Evolutionary conservation across 2,888 invertebrate genomes (phyloP).

Genomic region (Diaphora mendica): DNA sequence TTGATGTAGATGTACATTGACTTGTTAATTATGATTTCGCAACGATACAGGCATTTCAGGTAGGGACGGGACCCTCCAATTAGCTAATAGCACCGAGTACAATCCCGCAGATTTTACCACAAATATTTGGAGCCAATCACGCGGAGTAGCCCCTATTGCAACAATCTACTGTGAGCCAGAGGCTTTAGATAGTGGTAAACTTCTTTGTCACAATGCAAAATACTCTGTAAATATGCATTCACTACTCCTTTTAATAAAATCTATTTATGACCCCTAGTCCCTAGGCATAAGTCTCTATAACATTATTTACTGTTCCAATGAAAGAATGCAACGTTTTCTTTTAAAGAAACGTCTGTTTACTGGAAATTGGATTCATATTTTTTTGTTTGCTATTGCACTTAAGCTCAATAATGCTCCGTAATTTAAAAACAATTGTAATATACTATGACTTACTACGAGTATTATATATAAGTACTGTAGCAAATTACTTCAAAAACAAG

Average conservation of each 20-base stretch:
- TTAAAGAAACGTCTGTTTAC: neutral
- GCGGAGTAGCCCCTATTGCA: too few relatives aligned
- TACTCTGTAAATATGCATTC: neutral
- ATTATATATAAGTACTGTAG: too few relatives aligned
- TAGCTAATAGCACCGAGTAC: too few relatives aligned
- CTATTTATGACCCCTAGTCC: neutral
- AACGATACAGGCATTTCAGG: neutral
- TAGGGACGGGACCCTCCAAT: neutral
- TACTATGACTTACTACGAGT: too few relatives aligned
- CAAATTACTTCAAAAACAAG: too few relatives aligned
- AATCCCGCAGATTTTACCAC: too few relatives aligned
- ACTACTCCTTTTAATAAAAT: neutral
- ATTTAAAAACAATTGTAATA: neutral
- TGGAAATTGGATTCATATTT: neutral
- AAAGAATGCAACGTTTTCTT: neutral
- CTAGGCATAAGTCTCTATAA: neutral
- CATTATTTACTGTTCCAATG: neutral
- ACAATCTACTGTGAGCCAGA: too few relatives aligned
- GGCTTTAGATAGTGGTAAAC: too few relatives aligned
- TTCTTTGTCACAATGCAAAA: too few relatives aligned
- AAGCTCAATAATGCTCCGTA: neutral
- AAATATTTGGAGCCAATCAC: too few relatives aligned
- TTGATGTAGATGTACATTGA: too few relatives aligned
- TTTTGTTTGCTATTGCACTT: neutral
- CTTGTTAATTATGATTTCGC: neutral